A percentile compares a stretch with the other conserved stretches of the same genome.
Evolutionary conservation across 2,113 vertebrate genomes (phyloP).

Genomic region (Galemys pyrenaicus): DNA sequence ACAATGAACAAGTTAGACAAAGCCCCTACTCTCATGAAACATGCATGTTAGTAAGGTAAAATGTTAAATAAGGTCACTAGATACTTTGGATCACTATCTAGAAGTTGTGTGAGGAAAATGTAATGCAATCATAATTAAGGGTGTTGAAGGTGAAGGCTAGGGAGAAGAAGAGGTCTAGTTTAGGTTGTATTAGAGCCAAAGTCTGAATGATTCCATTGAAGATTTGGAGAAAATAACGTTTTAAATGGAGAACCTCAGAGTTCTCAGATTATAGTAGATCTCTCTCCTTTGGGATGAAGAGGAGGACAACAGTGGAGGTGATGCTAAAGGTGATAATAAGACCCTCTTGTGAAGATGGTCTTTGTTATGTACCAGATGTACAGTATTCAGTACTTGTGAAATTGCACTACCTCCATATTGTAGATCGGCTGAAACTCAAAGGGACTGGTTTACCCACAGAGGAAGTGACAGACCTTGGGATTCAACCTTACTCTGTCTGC

Average conservation of each 20-base stretch:
- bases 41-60: neutral
- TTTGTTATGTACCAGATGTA: neutral
- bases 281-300: neutral
- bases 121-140: neutral
- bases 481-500: neutral
- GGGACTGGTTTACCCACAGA: neutral
- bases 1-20: neutral
- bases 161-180: neutral
- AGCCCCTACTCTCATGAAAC: neutral
- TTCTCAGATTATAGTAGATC: neutral
- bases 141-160: neutral
- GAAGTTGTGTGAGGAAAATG: neutral
- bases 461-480: neutral
- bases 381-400: neutral
- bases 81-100: too few relatives aligned
- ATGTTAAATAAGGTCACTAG: neutral
- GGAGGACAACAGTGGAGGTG: neutral
- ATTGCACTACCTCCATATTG: neutral
- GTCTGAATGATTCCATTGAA: neutral
- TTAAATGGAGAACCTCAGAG: neutral
- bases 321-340: neutral
- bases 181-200: neutral
- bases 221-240: neutral
- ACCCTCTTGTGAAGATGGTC: neutral
- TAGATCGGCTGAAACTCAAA: neutral